Base-by-base conservation (phyloP, 2,888 invertebrate genomes). In the Parelbella ahira region DNA sequence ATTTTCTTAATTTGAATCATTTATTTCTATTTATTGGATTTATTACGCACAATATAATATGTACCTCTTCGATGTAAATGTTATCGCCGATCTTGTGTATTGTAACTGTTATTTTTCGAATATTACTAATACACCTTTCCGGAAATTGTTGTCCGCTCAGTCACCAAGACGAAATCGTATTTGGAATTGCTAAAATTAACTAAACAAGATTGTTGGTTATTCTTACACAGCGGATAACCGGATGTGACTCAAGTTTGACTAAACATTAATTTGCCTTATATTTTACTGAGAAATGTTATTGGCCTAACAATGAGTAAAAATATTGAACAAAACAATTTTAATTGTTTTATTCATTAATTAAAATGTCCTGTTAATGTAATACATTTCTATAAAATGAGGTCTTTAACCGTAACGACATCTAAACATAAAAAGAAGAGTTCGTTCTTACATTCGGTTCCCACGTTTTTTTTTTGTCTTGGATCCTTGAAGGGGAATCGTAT, bases 401-500 rank as follows among this genome's bases (percentile, higher is more conserved):
- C 62, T 68, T 69, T 61, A 64, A 67, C 68, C 68, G 72, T 69
- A 72, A 71, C 68, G 68, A 61, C 63, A 63, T 67, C 57, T 52
- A 54, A 46, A 50, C 49, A 72, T 68, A 73, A 75, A 77, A 73
- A 69, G 70, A 73, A 68, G 62, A 77, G 69, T 73, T 74, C 73
- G 75, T 82, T 80, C 78, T 79, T 79, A 68, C 57, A 65, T 65
- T 77, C 51, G 65, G 74, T 86, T 87, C 86, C 83, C 86, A 87
- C 86, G 83, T 75, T 81, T 71, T 77, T n/a, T 82, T 82, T 82
- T 82, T 82, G 77, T 83, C 63, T 68, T 68, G 67, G 64, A 70
- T 63, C 61, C 77, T 82, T 83, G 84, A 83, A 84, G 81, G 83
- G 84, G 83, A 80, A 74, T 73, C 66, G 70, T 70, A 67, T 79